Conservation (phyloP, 2,888 invertebrate species). For the Nycteola revayana region DNA sequence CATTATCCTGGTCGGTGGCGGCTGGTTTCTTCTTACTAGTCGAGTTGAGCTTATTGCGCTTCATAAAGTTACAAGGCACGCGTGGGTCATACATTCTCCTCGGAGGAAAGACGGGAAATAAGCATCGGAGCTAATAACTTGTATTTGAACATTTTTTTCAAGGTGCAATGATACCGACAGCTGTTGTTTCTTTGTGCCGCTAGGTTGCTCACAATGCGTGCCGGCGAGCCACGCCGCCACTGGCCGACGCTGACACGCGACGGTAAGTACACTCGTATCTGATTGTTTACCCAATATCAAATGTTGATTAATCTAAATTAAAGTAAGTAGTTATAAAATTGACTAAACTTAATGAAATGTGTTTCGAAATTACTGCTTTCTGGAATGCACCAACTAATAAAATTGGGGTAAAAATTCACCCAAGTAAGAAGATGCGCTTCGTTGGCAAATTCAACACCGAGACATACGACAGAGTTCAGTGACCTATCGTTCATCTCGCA, state of each 20-base stretch:
- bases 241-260: constrained; percentile 44
- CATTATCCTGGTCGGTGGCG: constrained; percentile 53
- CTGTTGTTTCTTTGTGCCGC: constrained; percentile 51
- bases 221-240: constrained; percentile 34
- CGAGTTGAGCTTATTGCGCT: constrained; percentile 45
- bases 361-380: too few species aligned
- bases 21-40: constrained; percentile 45
- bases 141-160: constrained; percentile 54
- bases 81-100: constrained; percentile 51
- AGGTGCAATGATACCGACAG: constrained; percentile 51
- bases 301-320: constrained; percentile 5
- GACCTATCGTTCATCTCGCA: constrained; percentile 71
- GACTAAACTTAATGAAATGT: too few species aligned
- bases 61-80: constrained; percentile 49
- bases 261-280: constrained; percentile 30
- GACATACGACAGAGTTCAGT: constrained; percentile 66
- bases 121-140: constrained; percentile 56
- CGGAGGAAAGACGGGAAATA: constrained; percentile 47
- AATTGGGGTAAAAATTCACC: constrained; percentile 28
- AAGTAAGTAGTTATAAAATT: too few species aligned
- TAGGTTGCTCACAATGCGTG: constrained; percentile 61
- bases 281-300: constrained; percentile 26
- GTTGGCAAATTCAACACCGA: constrained; percentile 69
- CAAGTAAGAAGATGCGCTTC: constrained; percentile 53
- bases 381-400: too few species aligned